A percentile compares a stretch with the other conserved stretches of the same genome.
These are phyloP conservation scores for Ooceraea biroi DNA, from an alignment of 1,140 invertebrate genomes.

Conservation along the genomic window DNA sequence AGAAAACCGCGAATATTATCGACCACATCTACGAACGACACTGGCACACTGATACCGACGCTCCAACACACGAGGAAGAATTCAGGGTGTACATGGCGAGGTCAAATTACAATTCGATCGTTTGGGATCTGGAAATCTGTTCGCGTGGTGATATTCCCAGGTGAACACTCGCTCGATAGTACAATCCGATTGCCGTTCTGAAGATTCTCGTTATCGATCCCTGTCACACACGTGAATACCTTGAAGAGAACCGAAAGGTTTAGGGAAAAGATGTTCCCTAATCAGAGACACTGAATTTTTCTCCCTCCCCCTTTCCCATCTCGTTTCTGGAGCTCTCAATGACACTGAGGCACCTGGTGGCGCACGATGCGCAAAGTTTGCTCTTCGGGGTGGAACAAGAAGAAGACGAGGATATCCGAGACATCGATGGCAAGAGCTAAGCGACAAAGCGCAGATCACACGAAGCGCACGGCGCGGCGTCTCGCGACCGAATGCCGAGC, in stretches of 20 bases:
- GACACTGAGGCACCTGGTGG: conserved; percentile 3
- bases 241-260: neutral
- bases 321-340: neutral
- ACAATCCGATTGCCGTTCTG: neutral
- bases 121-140: conserved; percentile 8
- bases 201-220: conserved; percentile 16
- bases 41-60: conserved; percentile 24
- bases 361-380: neutral
- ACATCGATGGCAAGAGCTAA: neutral
- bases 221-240: conserved; percentile 13
- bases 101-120: neutral
- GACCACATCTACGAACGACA: conserved; percentile 29
- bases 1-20: neutral
- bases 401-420: neutral
- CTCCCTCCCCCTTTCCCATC: neutral
- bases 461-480: conserved; percentile 67
- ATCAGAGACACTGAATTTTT: neutral
- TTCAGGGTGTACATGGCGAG: neutral
- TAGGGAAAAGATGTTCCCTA: neutral
- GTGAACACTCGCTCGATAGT: neutral
- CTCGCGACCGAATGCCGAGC: conserved; percentile 77
- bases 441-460: neutral
- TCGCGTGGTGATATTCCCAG: conserved; percentile 10
- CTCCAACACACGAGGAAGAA: neutral
- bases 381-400: neutral